Evolutionary conservation across 64 coral and sea anemone species (phyloP), one percentile per base, ranked within the genome.

Genomic region (Pocillopora damicornis): DNA sequence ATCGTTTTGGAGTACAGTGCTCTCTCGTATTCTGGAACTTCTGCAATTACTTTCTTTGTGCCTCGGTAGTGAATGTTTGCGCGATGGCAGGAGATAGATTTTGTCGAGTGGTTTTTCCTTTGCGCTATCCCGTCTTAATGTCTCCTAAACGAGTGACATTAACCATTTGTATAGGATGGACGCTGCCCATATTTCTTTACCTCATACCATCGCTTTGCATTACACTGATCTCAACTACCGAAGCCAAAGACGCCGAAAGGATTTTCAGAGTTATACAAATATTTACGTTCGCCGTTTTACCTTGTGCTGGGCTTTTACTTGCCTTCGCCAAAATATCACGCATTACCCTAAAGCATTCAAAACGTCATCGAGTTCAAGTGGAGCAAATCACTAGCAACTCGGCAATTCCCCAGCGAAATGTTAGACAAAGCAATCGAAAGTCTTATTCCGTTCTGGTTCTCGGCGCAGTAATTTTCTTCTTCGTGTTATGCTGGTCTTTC

Each of bases 11-110:
- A 18, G 11, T 61, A 34, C 30, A 8, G 9, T 93, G 92, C 68
- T 11, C 57, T 17, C 45, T 15, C 5, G 18, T 89, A 17, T 38
- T 72, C 8, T 5, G 36, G 9, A 34, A 73, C 37, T 79, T 93
- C 17, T 77, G 58, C 63, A 76, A 87, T 34, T 77, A 74, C n/a
- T 62, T 90, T 6, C 26, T 94, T 11, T 90, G 78, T 75, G 83
- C 63, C 26, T 94, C 92, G 30, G 76, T 94, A 1, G 67, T n/a
- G 25, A 90, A 90, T 59, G 73, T 86, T 8, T 94, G 79, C 79
- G 76, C 61, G 1, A 58, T 94, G 35, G 61, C 88, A 37, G 63
- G 37, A 10, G 88, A 94, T 65, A 38, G 88, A 45, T 73, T 78
- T 7, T 45, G 63, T 15, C 66, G 71, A 1, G 89, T 86, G 11